Percentiles rank a stretch among this genome's conserved stretches.
Conservation (phyloP, 2,797 vertebrate species). For the Pantherophis vulpinus region DNA sequence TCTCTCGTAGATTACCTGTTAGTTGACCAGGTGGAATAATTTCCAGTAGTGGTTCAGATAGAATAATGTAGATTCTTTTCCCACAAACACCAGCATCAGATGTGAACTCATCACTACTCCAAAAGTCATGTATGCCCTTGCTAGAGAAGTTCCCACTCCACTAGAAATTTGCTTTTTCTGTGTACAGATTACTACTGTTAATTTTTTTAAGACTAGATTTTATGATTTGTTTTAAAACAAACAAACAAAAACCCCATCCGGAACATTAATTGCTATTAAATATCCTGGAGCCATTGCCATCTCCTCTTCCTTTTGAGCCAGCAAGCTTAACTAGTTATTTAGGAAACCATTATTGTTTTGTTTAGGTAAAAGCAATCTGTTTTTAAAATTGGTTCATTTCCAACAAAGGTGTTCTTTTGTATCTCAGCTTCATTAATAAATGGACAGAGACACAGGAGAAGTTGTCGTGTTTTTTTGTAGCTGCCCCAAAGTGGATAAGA, state of each 20-base stretch:
- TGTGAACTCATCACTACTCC: no score
- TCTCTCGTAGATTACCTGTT: background rate
- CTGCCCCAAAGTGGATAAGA: background rate
- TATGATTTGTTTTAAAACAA: slow-evolving; percentile 5
- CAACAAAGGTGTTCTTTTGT: background rate
- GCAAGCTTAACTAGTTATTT: slow-evolving; percentile 1
- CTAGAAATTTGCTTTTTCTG: background rate
- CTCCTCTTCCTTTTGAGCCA: slow-evolving; percentile 11
- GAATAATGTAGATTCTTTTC: background rate
- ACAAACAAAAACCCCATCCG: background rate
- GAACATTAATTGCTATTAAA: background rate
- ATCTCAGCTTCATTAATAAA: background rate
- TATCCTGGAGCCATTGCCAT: background rate
- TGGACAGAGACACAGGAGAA: background rate
- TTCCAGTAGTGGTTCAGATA: background rate
- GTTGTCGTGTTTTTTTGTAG: background rate
- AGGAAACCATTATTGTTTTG: background rate
- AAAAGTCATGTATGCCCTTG: background rate
- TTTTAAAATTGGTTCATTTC: background rate
- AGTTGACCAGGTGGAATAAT: background rate
- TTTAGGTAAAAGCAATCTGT: slow-evolving; percentile 6
- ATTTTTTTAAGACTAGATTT: background rate
- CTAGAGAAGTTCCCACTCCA: background rate
- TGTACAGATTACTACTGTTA: background rate
- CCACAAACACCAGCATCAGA: background rate